Evolutionary conservation across 2,113 vertebrate genomes (phyloP), one percentile per base, ranked within the genome.

Genomic region (Castor canadensis): DNA sequence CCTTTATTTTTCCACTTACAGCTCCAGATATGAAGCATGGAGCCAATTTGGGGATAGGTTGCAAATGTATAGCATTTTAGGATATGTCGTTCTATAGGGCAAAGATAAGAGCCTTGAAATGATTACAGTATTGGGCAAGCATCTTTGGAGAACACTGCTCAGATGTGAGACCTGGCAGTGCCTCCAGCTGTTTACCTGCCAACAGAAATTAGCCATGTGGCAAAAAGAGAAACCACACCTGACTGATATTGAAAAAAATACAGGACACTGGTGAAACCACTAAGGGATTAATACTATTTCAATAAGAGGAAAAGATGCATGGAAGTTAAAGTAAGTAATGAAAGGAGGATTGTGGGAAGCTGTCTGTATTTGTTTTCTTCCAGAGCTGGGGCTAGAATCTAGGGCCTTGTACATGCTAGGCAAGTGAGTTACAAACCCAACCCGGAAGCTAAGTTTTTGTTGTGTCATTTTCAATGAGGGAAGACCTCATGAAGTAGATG

Each of bases 1-100:
- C 64, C 26, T 95, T 5, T 76, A 10, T 80, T 92, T 58, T 85
- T 8, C 82, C 88, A 58, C 91, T 96, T 93, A 32, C 87, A 54
- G 28, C 77, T 40, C 71, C 69, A 76, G 69, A 94, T 40, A 92
- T 11, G 45, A 95, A 64, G n/a, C 20, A 52, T 49, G 43, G 66
- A 83, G 72, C 35, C 24, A 30, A 1, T 3, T 40, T 95, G 24
- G 40, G 19, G 3, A 11, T 0, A 35, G 1, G 8, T 15, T 7
- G 16, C 26, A 24, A 47, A 60, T 9, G 6, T 66, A 30, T 54
- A 19, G 35, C 16, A 15, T 56, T 60, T 87, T 40, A 45, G 66
- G 22, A 49, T 10, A 22, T n/a, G 49, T 9, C 45, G 40, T 81
- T 35, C 32, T 43, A 9, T 6, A 24, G 69, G 11, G 38, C n/a